These are phyloP conservation scores for Leucophenga varia DNA, from an alignment of 1,140 invertebrate species.

Conservation along the genomic window DNA sequence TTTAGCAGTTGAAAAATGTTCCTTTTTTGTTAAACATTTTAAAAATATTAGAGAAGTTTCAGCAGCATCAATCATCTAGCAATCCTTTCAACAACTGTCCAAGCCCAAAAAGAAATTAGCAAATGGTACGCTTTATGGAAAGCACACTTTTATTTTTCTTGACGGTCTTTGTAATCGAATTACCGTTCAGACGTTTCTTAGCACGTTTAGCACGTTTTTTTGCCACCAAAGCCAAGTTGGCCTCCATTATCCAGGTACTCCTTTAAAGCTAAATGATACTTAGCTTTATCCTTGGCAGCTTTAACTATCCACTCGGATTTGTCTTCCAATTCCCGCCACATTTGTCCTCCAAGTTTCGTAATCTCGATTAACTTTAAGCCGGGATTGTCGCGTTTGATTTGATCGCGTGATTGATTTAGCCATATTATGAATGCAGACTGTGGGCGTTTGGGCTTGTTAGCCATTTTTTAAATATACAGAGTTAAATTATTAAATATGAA, in stretches of 20 bases:
- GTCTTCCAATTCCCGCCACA: slow-evolving; percentile 81
- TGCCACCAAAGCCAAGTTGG: background rate
- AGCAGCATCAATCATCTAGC: no score
- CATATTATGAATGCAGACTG: slow-evolving; percentile 61
- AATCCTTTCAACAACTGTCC: no score
- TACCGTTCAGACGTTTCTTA: no score
- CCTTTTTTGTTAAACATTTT: no score
- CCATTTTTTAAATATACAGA: slow-evolving; percentile 67
- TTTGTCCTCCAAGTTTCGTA: slow-evolving; percentile 79
- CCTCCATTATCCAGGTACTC: slow-evolving; percentile 7
- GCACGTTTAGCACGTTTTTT: background rate
- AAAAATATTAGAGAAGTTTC: no score
- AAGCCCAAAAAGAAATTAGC: no score
- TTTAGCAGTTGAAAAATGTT: no score
- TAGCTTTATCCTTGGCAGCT: slow-evolving; percentile 1
- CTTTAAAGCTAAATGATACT: slow-evolving; percentile 2
- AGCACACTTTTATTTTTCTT: no score
- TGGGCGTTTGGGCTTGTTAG: slow-evolving; percentile 77
- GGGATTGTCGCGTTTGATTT: slow-evolving; percentile 74
- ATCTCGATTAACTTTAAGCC: slow-evolving; percentile 75
- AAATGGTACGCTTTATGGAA: no score
- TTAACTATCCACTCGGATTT: slow-evolving; percentile 10
- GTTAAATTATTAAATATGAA: no score
- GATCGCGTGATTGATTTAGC: slow-evolving; percentile 60
- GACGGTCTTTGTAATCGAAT: no score